A percentile compares a stretch with the other conserved stretches of the same genome.
phyloP scores from a whole-genome alignment of 37 sponge, comb jelly and placozoan genomes.

The Halichondria panicea region DNA sequence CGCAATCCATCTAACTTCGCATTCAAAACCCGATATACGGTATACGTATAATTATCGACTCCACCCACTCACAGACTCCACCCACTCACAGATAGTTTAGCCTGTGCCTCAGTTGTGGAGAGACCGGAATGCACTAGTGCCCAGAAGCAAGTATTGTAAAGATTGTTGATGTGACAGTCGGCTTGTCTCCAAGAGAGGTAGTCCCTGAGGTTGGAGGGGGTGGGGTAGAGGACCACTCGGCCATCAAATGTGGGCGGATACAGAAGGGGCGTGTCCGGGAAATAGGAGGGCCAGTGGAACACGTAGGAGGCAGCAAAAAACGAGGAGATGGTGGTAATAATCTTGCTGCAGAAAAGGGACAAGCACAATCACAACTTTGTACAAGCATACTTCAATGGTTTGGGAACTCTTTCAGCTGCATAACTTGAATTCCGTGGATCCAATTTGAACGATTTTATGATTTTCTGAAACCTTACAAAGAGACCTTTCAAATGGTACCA shows the following conservation, averaged over 20 bases:
- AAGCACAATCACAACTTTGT: too few species aligned
- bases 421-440: too few species aligned
- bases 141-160: constrained; percentile 99
- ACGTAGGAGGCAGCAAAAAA: constrained; percentile 84
- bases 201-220: constrained; percentile 71
- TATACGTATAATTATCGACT: background rate
- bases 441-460: too few species aligned
- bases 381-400: too few species aligned
- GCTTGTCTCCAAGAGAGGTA: constrained; percentile 98
- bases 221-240: constrained; percentile 91
- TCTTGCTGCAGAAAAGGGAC: constrained; percentile 61
- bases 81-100: constrained; percentile 58
- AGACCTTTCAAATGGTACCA: too few species aligned
- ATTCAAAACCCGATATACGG: background rate
- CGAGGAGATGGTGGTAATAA: constrained; percentile 78
- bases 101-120: constrained; percentile 68
- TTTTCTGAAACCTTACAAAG: too few species aligned
- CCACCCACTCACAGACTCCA: too few species aligned
- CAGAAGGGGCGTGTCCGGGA: constrained; percentile 54
- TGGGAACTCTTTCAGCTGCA: too few species aligned
- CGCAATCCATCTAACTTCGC: too few species aligned
- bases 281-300: constrained; percentile 85
- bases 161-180: constrained; percentile 97
- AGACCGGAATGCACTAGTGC: constrained; percentile 78
- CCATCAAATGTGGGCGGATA: constrained; percentile 98